These are phyloP conservation scores for Caenorhabditis macrosperma DNA, from an alignment of 2,888 invertebrate species.

Conservation along the genomic window DNA sequence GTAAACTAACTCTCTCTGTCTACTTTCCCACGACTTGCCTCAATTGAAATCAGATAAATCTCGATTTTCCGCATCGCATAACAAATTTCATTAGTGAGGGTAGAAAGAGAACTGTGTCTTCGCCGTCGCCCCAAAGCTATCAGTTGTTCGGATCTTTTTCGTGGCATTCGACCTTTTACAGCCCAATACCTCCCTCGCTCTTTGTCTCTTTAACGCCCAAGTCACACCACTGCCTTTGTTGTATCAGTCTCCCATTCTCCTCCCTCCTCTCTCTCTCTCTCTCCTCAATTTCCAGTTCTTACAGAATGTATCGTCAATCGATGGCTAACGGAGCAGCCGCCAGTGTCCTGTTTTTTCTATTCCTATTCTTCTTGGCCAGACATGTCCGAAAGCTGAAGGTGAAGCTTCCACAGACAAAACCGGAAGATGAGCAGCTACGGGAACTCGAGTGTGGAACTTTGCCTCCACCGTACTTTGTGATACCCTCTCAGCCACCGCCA, in stretches of 20 bases:
- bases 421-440: slow-evolving; percentile 36
- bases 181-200: neutral
- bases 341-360: slow-evolving; percentile 67
- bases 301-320: slow-evolving; percentile 65
- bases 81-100: slow-evolving; percentile 6
- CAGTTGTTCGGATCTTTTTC: slow-evolving; percentile 35
- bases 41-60: neutral
- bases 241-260: neutral
- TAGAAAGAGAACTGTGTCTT: neutral
- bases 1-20: neutral
- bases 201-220: slow-evolving; percentile 9
- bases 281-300: neutral
- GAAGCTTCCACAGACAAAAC: slow-evolving; percentile 25
- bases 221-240: neutral
- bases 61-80: slow-evolving; percentile 21
- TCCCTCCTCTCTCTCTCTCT: neutral
- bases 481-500: slow-evolving; percentile 62
- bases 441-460: slow-evolving; percentile 44
- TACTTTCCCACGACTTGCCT: slow-evolving; percentile 1
- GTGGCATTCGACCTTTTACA: slow-evolving; percentile 2
- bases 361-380: slow-evolving; percentile 66
- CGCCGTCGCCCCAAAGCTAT: slow-evolving; percentile 13
- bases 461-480: slow-evolving; percentile 57
- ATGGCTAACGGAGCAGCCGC: slow-evolving; percentile 70
- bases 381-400: slow-evolving; percentile 51